Base-by-base conservation (phyloP, 1,140 invertebrate species). In the Caenorhabditis remanei region DNA sequence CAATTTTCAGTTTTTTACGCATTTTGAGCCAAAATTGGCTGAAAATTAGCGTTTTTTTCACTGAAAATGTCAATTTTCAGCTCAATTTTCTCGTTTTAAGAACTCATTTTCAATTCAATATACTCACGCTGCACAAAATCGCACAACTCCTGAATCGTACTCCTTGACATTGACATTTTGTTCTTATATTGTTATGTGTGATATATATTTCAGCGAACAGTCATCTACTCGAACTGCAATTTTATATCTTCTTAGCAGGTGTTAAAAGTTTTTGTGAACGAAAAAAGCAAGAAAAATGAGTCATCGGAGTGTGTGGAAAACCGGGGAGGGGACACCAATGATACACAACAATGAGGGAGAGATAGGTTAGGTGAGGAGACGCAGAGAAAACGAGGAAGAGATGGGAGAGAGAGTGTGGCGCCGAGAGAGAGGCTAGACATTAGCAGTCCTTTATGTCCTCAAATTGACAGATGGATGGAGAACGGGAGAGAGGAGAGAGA, bases 111-210 rank as follows among this genome's bases (percentile, higher is more conserved):
- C n/a, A n/a, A n/a, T n/a, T n/a, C n/a, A n/a, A n/a, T n/a, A n/a
- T 43, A 84, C 90, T 61, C 40, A 91, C 91, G 87, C 87, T 87
- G 90, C 41, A 92, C 88, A 65, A 91, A 89, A 19, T 88, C 87
- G 65, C 90, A 90, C 53, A 91, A 86, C 75, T 92, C 91, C 56
- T 90, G 83, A 7, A 87, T 83, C 7, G 87, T 85, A 56, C 89
- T 89, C 46, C 92, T 84, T 9, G 86, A 91, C 53, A 92, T 75
- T 13, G 91, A 92, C 90, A 92, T 91, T 63, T 48, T 88, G 13
- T 56, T 11, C 14, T 32, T 32, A 5, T 32, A n/a, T 9, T 19
- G 41, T 24, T n/a, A 83, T 55, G 7, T 9, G 21, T 32, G 24
- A 7, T n/a, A 13, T 13, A 32, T 32, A 32, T 32, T 32, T 32